These are phyloP conservation scores for Agrotis puta DNA, from an alignment of 2,888 invertebrate species.

Conservation along the genomic window DNA sequence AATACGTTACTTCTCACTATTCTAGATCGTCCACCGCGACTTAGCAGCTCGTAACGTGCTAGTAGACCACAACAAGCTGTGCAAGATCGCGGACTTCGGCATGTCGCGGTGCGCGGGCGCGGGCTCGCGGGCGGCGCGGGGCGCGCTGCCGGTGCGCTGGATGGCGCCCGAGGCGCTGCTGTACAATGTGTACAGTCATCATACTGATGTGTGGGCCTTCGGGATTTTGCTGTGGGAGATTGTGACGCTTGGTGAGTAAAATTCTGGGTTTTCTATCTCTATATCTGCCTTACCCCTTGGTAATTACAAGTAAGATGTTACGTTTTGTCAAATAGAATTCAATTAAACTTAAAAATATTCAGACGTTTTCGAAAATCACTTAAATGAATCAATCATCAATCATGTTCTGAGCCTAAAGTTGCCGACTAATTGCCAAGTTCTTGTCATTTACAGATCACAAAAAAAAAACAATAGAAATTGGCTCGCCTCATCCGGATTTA, in stretches of 20 bases:
- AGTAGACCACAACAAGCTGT: constrained; percentile 96
- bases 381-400: too few relatives aligned
- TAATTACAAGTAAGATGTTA: too few relatives aligned
- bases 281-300: too few relatives aligned
- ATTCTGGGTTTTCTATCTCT: too few relatives aligned
- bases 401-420: too few relatives aligned
- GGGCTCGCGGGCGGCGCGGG: constrained; percentile 85
- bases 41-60: constrained; percentile 95
- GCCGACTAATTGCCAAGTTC: too few relatives aligned
- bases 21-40: constrained; percentile 96
- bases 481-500: background rate
- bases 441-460: too few relatives aligned
- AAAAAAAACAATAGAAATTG: too few relatives aligned
- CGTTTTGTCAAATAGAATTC: too few relatives aligned
- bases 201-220: constrained; percentile 97
- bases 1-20: background rate
- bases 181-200: constrained; percentile 95
- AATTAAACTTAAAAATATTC: too few relatives aligned
- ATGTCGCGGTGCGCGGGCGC: constrained; percentile 93
- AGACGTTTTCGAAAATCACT: too few relatives aligned
- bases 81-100: constrained; percentile 97
- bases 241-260: constrained; percentile 93
- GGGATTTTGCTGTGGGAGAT: constrained; percentile 97
- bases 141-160: constrained; percentile 94
- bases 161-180: constrained; percentile 96